These are phyloP conservation scores for Dendronephthya gigantea DNA, from an alignment of 64 coral and sea anemone genomes.

Conservation along the genomic window DNA sequence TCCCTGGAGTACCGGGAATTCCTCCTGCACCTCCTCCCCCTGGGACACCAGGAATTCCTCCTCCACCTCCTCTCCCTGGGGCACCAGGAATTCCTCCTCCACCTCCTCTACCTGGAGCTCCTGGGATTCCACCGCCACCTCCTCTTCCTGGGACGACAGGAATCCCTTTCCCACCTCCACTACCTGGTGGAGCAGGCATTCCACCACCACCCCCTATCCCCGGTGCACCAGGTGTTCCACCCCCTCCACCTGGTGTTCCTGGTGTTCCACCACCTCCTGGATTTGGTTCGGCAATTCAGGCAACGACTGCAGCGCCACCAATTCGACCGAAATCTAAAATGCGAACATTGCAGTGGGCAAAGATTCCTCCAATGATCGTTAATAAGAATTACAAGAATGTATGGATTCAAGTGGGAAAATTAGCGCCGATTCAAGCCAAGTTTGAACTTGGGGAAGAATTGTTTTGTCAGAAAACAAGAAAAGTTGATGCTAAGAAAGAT, in stretches of 20 bases:
- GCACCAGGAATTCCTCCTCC: constrained; percentile 5
- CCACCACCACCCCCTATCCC: constrained; percentile 57
- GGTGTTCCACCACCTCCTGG: constrained; percentile 53
- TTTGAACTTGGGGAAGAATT: constrained; percentile 76
- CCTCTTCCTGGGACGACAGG: constrained; percentile 42
- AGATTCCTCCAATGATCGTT: constrained; percentile 68
- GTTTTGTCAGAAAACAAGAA: constrained; percentile 86
- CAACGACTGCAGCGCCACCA: constrained; percentile 47
- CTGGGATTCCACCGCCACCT: constrained; percentile 44
- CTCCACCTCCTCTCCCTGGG: constrained; percentile 1
- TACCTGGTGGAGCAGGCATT: constrained; percentile 30
- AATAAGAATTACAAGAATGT: constrained; percentile 66
- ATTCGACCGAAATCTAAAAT: constrained; percentile 74
- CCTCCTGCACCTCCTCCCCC: not conserved
- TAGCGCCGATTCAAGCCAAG: constrained; percentile 57
- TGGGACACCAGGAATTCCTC: not conserved
- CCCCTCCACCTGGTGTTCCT: constrained; percentile 46
- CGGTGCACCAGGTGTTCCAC: constrained; percentile 53
- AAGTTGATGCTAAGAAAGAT: constrained; percentile 37
- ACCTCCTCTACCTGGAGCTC: constrained; percentile 23
- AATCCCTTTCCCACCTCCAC: constrained; percentile 37
- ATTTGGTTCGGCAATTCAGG: constrained; percentile 19
- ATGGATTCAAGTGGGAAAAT: constrained; percentile 49
- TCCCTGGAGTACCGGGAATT: not conserved
- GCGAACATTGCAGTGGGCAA: constrained; percentile 82